These are phyloP conservation scores for Bubo bubo DNA, from an alignment of 2,113 vertebrate genomes.

Conservation along the genomic window DNA sequence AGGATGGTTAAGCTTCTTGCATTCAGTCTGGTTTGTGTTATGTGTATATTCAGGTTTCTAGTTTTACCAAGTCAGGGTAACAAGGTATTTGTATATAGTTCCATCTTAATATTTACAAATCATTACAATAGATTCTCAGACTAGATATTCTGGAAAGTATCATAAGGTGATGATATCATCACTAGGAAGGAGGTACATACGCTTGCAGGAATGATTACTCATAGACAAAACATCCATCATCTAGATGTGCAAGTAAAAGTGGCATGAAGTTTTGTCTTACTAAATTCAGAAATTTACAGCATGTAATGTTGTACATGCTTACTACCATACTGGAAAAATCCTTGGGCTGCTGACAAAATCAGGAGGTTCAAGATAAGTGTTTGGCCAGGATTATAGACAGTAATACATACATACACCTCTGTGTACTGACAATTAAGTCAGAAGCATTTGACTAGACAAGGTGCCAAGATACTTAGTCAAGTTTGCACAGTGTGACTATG, in stretches of 20 bases:
- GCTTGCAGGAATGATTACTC: background rate
- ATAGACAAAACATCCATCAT: background rate
- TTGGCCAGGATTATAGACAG: background rate
- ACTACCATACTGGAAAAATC: background rate
- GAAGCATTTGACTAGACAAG: background rate
- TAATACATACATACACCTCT: background rate
- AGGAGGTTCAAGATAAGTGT: background rate
- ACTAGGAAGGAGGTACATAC: background rate
- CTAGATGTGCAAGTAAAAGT: background rate
- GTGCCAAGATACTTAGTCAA: background rate
- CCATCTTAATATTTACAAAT: background rate
- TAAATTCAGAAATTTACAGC: background rate
- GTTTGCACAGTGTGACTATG: background rate
- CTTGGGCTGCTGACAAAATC: background rate
- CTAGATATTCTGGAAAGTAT: background rate
- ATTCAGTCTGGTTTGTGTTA: background rate
- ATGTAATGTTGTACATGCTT: background rate
- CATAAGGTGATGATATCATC: background rate
- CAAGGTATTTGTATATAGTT: background rate
- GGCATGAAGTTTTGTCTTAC: background rate
- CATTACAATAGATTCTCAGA: background rate
- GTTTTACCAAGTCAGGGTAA: background rate
- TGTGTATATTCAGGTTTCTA: background rate
- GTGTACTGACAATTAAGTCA: background rate
- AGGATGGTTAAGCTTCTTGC: background rate